A percentile compares a stretch with the other conserved stretches of the same genome.
phyloP scores from a whole-genome alignment of 2,113 vertebrate species.

The Cariama cristata region DNA sequence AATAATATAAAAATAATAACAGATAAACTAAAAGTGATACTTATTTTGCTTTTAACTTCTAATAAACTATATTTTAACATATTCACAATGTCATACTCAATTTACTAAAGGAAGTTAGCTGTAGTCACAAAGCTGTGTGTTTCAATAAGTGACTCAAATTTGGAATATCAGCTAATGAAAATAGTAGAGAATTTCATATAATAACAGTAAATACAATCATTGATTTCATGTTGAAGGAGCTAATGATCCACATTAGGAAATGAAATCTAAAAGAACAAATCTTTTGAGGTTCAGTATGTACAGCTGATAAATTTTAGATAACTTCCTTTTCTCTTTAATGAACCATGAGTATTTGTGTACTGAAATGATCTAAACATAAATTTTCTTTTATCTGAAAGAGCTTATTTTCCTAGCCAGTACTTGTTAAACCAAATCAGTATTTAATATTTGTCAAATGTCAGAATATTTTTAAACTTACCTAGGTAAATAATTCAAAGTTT shows the following conservation, averaged over 20 bases:
- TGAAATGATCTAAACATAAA: not conserved
- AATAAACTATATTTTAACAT: not conserved
- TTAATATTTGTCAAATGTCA: not conserved
- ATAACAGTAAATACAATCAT: not conserved
- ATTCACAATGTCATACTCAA: not conserved
- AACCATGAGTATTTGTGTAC: not conserved
- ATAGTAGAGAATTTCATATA: not conserved
- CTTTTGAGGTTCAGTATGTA: not conserved
- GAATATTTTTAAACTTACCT: not conserved
- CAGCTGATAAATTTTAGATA: not conserved
- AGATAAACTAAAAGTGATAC: not conserved
- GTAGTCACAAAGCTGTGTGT: not conserved
- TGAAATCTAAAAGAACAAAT: not conserved
- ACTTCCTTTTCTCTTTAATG: not conserved
- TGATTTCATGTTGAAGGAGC: not conserved
- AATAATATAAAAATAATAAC: not conserved
- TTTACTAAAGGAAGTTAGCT: not conserved
- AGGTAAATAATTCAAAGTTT: not conserved
- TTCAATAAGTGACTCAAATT: not conserved
- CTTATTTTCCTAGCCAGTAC: not conserved
- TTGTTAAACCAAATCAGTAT: not conserved
- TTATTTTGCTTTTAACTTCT: not conserved
- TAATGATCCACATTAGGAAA: not conserved
- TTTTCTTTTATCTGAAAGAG: not conserved
- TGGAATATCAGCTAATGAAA: not conserved